Evolutionary conservation across 1,140 invertebrate genomes (phyloP), one percentile per base, ranked within the genome.

Genomic region (Drosophila yakuba): DNA sequence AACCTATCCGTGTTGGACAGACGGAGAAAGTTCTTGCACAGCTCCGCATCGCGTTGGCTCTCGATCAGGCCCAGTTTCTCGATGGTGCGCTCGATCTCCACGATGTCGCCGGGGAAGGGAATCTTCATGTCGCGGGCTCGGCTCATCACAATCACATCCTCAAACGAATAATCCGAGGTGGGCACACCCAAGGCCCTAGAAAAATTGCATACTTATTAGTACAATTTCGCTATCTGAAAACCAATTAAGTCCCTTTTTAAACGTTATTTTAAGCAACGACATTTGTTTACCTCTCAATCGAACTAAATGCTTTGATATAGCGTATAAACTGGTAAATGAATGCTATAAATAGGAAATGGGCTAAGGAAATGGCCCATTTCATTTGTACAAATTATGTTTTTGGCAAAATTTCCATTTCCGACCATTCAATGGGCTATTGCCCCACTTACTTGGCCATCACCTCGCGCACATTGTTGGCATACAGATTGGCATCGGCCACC

Each of bases 151-250:
- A 96, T 94, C 80, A 97, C 98, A 93, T 98, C 98, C 92, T 98
- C 97, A 91, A 97, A 98, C 0, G 97, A 97, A 91, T 98, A 98
- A 92, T 98, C 97, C n/a, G 97, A 95, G 0, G 97, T 96, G 4
- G 97, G 97, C 36, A 98, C 94, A 8, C 95, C 94, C 14, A 98
- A 92, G 20, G 96, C 95, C 82, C 97, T 98, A 91, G 1, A 62
- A 69, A 56, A 2, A 7, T 15, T 12, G 12, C 1, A 15, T 17
- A 38, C 0, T 51, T 32, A 32, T 25, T 20, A 43, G 25, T 20
- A 20, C 20, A 3, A 20, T 3, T 15, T 6, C 4, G 28, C 17
- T 25, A 47, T 25, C 20, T 47, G 14, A 11, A 45, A 20, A 45
- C 11, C 20, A 15, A 4, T 44, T 11, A 20, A 41, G 14, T n/a